A percentile compares a stretch with the other conserved stretches of the same genome.
These are phyloP conservation scores for Scatophagus argus DNA, from an alignment of 2,113 vertebrate genomes.

Conservation along the genomic window DNA sequence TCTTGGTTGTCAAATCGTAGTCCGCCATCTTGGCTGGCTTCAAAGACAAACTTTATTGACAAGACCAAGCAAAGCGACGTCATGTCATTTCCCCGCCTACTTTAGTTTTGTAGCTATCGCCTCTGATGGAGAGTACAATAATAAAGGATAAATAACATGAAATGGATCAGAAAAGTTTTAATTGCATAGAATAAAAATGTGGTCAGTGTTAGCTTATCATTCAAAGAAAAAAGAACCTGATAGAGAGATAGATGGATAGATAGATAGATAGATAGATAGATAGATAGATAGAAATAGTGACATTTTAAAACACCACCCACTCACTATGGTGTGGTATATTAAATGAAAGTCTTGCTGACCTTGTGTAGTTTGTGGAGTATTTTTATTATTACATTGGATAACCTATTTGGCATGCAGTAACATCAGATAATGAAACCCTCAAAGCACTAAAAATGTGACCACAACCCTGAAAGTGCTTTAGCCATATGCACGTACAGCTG, in stretches of 20 bases:
- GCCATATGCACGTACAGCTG: neutral
- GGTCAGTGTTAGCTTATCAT: too few species aligned
- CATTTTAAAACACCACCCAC: too few species aligned
- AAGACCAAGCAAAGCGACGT: neutral
- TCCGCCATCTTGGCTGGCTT: conserved; percentile 91
- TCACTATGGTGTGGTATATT: neutral
- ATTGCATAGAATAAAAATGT: neutral
- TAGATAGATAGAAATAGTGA: neutral
- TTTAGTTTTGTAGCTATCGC: too few species aligned
- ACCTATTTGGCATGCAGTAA: neutral
- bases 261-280: conserved; percentile 3
- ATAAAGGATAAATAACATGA: neutral
- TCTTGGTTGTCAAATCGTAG: conserved; percentile 93
- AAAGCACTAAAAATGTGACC: neutral
- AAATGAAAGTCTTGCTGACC: neutral
- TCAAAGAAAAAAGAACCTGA: too few species aligned
- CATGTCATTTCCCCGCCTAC: neutral
- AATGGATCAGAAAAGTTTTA: neutral
- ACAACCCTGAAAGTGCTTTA: neutral
- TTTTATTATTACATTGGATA: neutral
- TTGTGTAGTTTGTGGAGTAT: neutral
- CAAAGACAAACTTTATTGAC: conserved; percentile 64
- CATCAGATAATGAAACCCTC: neutral
- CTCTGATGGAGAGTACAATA: too few species aligned
- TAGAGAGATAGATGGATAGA: neutral